phyloP scores from a whole-genome alignment of 2,888 invertebrate species.

The Xestia xanthographa region DNA sequence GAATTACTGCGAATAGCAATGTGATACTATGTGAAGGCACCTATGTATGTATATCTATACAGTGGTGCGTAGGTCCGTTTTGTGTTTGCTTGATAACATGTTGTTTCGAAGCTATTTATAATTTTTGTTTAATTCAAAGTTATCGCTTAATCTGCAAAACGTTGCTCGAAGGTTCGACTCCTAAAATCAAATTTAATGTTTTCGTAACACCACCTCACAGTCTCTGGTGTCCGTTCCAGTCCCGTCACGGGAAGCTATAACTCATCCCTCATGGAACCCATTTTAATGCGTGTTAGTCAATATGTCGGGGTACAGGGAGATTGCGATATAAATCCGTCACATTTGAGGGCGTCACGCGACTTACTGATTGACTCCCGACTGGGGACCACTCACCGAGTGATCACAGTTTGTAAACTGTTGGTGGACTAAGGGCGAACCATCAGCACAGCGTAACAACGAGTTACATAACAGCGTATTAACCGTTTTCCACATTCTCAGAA shows the following conservation, averaged over 20 bases:
- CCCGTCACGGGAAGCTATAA: conserved; percentile 8
- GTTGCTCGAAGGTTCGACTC: background rate
- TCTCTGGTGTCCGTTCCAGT: background rate
- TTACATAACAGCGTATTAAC: background rate
- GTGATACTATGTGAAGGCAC: background rate
- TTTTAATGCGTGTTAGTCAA: conserved; percentile 20
- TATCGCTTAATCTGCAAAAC: background rate
- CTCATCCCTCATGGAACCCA: conserved; percentile 8
- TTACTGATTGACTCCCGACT: background rate
- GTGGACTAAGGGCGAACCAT: background rate
- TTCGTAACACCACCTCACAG: background rate
- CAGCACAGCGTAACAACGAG: background rate
- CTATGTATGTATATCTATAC: too few relatives aligned
- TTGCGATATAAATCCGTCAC: conserved; percentile 27
- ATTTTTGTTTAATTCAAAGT: background rate
- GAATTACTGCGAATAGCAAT: background rate
- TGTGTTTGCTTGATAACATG: background rate
- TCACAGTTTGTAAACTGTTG: conserved; percentile 22
- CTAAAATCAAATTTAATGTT: background rate
- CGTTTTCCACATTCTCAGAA: background rate
- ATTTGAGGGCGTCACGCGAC: conserved; percentile 6
- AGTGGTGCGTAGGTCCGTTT: too few relatives aligned
- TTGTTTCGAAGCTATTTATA: background rate
- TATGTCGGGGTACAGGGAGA: background rate
- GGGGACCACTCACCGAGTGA: background rate